Evolutionary conservation across 1,140 invertebrate genomes (phyloP).

Genomic region (Colletes latitarsis): DNA sequence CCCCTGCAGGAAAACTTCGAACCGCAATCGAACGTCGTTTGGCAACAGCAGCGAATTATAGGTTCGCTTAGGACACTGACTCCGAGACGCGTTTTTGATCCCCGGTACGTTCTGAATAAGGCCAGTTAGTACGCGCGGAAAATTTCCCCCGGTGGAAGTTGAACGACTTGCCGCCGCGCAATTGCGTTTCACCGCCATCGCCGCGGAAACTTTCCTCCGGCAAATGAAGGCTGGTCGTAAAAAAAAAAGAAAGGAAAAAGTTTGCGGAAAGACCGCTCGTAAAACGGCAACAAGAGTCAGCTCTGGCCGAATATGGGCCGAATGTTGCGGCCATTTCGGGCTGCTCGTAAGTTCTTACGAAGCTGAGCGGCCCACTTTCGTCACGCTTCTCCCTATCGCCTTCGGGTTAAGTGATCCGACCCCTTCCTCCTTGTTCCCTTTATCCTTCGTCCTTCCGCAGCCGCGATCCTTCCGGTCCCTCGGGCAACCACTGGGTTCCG

Average conservation of each 20-base stretch:
- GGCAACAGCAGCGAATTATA: no score
- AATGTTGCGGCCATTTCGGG: conserved; percentile 39
- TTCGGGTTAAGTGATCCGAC: conserved; percentile 7
- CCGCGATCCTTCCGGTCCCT: not conserved
- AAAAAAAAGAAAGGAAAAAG: conserved; percentile 27
- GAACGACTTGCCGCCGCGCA: conserved; percentile 15
- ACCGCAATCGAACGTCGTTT: no score
- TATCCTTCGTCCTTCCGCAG: conserved; percentile 11
- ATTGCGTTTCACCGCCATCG: conserved; percentile 11
- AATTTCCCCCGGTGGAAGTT: not conserved
- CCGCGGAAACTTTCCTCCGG: conserved; percentile 22
- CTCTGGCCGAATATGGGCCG: conserved; percentile 26
- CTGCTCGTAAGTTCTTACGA: conserved; percentile 27
- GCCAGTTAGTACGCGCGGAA: not conserved
- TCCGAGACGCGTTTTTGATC: not conserved
- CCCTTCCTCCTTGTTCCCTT: not conserved
- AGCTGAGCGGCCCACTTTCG: conserved; percentile 11
- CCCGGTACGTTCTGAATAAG: not conserved
- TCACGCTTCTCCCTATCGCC: conserved; percentile 15
- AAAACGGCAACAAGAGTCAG: conserved; percentile 47
- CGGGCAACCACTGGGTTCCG: not conserved
- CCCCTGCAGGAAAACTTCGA: no score
- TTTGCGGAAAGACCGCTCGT: conserved; percentile 26
- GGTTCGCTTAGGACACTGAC: no score
- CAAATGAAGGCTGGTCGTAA: conserved; percentile 36